These are phyloP conservation scores for Barnardius zonarius DNA, from an alignment of 2,113 vertebrate genomes.

Conservation along the genomic window DNA sequence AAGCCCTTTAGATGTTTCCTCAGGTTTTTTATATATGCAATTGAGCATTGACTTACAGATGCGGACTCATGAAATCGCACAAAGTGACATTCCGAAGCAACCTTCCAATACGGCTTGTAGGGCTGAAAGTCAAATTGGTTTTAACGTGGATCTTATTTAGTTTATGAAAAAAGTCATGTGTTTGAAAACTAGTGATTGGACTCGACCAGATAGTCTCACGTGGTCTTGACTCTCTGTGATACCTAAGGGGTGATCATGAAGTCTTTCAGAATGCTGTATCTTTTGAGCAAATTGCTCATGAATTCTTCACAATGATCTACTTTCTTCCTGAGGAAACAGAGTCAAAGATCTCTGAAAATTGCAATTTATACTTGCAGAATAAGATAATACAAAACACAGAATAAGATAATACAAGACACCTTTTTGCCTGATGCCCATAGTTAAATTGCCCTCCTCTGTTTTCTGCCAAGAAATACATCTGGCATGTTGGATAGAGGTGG, in stretches of 20 bases:
- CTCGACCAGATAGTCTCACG: rapidly evolving
- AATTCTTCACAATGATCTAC: neutral
- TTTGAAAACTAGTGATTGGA: neutral
- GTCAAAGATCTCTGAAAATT: neutral
- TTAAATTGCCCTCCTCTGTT: neutral
- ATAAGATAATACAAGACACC: neutral
- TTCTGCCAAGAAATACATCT: neutral
- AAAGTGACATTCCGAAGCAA: neutral
- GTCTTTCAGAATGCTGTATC: neutral
- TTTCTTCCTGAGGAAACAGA: neutral
- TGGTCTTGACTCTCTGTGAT: neutral
- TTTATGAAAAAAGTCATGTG: neutral
- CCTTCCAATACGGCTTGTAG: neutral
- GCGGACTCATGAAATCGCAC: neutral
- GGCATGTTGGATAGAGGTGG: neutral
- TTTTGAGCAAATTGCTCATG: neutral
- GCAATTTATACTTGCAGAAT: neutral
- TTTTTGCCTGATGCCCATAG: neutral
- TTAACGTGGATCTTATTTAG: neutral
- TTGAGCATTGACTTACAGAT: neutral
- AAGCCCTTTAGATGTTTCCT: neutral
- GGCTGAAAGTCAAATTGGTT: neutral
- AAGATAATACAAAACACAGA: neutral
- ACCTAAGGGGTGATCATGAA: neutral
- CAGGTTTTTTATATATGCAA: neutral